These are phyloP conservation scores for Tachysurus vachellii DNA, from an alignment of 2,113 vertebrate genomes.

Conservation along the genomic window DNA sequence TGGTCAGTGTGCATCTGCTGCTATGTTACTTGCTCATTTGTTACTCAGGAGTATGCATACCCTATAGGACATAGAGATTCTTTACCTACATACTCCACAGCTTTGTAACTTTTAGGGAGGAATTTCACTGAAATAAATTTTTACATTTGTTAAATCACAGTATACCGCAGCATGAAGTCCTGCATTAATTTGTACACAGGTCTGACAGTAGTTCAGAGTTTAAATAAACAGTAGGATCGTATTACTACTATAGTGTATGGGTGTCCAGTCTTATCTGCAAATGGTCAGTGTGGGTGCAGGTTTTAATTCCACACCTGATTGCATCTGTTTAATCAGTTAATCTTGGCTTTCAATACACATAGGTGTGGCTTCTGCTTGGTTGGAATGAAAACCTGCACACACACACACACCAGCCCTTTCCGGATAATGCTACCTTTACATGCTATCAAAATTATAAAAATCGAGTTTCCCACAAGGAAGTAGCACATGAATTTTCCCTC, in stretches of 20 bases:
- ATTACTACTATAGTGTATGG: background rate
- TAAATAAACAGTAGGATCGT: background rate
- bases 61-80: slow-evolving; percentile 59
- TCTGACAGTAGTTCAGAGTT: background rate
- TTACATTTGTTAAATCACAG: background rate
- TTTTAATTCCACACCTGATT: too few relatives aligned
- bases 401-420: too few relatives aligned
- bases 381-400: too few relatives aligned
- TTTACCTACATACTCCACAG: slow-evolving; percentile 64
- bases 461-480: too few relatives aligned
- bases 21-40: background rate
- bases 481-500: too few relatives aligned
- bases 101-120: slow-evolving; percentile 50
- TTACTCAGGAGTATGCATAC: slow-evolving; percentile 53
- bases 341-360: too few relatives aligned
- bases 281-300: too few relatives aligned
- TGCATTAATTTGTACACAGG: background rate
- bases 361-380: too few relatives aligned
- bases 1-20: slow-evolving; percentile 40
- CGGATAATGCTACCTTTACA: too few relatives aligned
- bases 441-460: too few relatives aligned
- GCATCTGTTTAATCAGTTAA: too few relatives aligned
- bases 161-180: background rate
- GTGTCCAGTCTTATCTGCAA: too few relatives aligned
- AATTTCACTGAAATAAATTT: slow-evolving; percentile 48